Evolutionary conservation across 2,113 vertebrate species (phyloP), one percentile per base, ranked within the genome.

Genomic region (Trichomycterus rosablanca): DNA sequence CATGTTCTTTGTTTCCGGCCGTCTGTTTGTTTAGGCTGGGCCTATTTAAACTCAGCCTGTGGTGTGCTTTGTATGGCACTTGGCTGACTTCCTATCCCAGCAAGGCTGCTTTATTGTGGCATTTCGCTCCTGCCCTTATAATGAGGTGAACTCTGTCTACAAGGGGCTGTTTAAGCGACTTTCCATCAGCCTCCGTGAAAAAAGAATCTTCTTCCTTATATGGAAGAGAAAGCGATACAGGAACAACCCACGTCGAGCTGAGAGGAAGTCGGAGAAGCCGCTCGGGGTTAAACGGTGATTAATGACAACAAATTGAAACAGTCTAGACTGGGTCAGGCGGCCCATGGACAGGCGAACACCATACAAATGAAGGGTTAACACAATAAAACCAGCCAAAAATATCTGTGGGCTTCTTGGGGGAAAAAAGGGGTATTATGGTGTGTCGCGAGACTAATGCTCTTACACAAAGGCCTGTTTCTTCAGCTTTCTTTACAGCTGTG

Each of bases 131-230:
- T 44, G 24, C 14, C 43, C 50, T 54, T 20, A 43, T 65, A 49
- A 65, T 49, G 51, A 62, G 24, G 32, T 52, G 37, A 53, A 59
- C 20, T n/a, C 15, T 46, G 19, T 3, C 7, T 22, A 32, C 18
- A 22, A 30, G 30, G 39, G 50, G 24, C 2, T 23, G 26, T 57
- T 58, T 48, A 34, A 34, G 46, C 28, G 28, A 35, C 28, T 26
- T 14, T 44, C 6, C 22, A 1, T 15, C 50, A 1, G 15, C 5
- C 19, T 15, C 28, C 19, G 39, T 51, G 52, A 43, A 68, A 64
- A 22, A 22, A 12, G 19, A 20, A 5, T 58, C 50, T 67, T 75
- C 71, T n/a, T 67, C 75, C 77, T 79, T 69, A 80, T 81, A 81
- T 76, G 77, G 76, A 66, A 74, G 59, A 34, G 59, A 69, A 75